Base-by-base conservation (phyloP, 2,113 vertebrate genomes). In the Lynx canadensis region DNA sequence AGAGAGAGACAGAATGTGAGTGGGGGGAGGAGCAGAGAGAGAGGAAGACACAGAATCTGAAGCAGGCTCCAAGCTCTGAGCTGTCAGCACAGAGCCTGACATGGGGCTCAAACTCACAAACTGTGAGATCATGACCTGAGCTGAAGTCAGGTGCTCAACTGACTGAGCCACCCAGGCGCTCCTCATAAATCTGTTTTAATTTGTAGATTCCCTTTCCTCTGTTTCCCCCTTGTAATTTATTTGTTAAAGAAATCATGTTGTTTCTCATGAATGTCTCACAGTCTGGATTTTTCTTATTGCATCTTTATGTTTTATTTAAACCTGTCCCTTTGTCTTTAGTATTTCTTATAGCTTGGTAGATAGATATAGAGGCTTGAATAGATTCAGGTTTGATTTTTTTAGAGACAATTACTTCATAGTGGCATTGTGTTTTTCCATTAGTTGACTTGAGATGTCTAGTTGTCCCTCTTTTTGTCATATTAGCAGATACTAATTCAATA, bases 231-330 rank as follows among this genome's bases (percentile, higher is more conserved):
- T 94, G 21, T 8, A 87, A 55, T 55, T 87, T 92, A 79, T 69
- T 86, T 94, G 65, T 82, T 91, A 69, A 94, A 74, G 36, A 95
- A 87, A 91, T 91, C 16, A 74, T 78, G 19, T 87, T 94, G 23
- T 89, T 92, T 86, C 48, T 86, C 14, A 7, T 68, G 38, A 60
- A 14, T 45, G 4, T 63, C 71, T 92, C 65, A 36, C 11, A 66
- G 36, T 38, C 63, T 48, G 8, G 29, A 80, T 92, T 89, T 92
- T 96, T 36, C 68, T 36, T 48, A n/a, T 38, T 82, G 31, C 21
- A n/a, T 84, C 25, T 84, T 76, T 73, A 19, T 69, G 65, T 29
- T 87, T 25, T 89, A 89, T 80, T 84, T 91, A 82, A 60, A 71
- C 41, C 29, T 10, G 3, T 68, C 29, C 4, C 10, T 33, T 86